Base-by-base conservation (phyloP, 1,140 invertebrate species). In the Leptinotarsa lineolata region DNA sequence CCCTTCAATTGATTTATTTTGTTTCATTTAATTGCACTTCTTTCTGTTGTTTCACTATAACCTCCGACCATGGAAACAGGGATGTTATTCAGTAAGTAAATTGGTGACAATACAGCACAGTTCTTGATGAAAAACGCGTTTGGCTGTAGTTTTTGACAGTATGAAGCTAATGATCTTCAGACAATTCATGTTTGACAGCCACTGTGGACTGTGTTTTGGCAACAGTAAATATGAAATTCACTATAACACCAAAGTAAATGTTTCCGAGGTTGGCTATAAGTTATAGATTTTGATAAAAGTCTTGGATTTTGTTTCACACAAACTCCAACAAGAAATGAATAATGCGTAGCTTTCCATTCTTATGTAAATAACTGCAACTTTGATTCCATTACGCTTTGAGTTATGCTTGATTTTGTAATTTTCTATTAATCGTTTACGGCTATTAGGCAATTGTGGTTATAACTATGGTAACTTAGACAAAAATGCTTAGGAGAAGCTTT, bases 1-100 rank as follows among this genome's bases (percentile, higher is more conserved):
- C 87, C 88, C 86, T 88, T 87, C 84, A 89, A 90, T 90, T 88
- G 87, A 30, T 74, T 78, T 69, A 88, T 89, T 87, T 88, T 87
- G 85, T 90, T 91, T 91, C 87, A 87, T 89, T 92, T 91, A 87
- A 90, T 88, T 92, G 91, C 91, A 92, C 91, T 87, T 89, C 69
- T 89, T 90, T 89, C 85, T 89, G 88, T 88, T 89, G 86, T 91
- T 39, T 88, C 87, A 88, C 88, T 88, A 91, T 90, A 89, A 87
- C 90, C 88, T 85, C 88, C 86, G 83, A 78, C 85, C 84, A 78
- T 87, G 86, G 86, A 86, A 86, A 85, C 89, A 92, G 91, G 91
- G 91, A 91, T 91, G 91, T 90, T 91, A 90, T 89, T 88, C 89
- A 90, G 92, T 93, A 93, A 93, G 92, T 93, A 92, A 90, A 86